A percentile compares a stretch with the other conserved stretches of the same genome.
These are phyloP conservation scores for Ptychobarbus kaznakovi DNA, from an alignment of 2,797 vertebrate species.

Conservation along the genomic window DNA sequence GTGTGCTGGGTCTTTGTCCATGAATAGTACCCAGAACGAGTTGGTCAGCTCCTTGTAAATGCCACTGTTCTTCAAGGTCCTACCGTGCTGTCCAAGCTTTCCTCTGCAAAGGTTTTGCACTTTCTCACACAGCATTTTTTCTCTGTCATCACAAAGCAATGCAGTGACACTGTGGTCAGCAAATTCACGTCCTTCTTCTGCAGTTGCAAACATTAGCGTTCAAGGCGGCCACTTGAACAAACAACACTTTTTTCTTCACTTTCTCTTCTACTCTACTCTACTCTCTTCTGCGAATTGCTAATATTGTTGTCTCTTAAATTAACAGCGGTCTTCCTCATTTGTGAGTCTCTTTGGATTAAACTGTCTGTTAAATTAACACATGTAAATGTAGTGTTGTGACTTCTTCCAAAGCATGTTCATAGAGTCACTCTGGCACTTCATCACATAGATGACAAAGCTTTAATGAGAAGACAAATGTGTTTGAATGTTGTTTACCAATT, in stretches of 20 bases:
- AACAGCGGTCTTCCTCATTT: background rate
- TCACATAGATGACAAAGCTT: background rate
- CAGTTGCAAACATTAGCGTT: background rate
- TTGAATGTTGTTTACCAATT: background rate
- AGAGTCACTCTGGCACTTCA: background rate
- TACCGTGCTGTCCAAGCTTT: background rate
- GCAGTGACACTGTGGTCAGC: background rate
- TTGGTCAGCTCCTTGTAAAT: background rate
- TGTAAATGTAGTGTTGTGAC: background rate
- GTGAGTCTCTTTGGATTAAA: background rate
- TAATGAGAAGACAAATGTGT: background rate
- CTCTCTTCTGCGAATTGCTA: background rate
- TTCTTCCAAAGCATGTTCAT: background rate
- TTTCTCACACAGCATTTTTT: background rate
- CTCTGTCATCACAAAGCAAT: background rate
- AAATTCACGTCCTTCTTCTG: background rate
- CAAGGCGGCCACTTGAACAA: background rate
- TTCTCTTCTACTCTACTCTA: background rate
- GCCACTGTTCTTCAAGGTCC: background rate
- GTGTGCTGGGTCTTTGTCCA: background rate
- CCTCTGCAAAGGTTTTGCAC: background rate
- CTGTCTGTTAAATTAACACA: background rate
- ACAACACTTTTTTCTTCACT: no score
- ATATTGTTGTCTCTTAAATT: background rate
- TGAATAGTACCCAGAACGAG: background rate